A percentile compares a stretch with the other conserved stretches of the same genome.
Conservation (phyloP, 2,797 vertebrate species). For the Falco peregrinus region DNA sequence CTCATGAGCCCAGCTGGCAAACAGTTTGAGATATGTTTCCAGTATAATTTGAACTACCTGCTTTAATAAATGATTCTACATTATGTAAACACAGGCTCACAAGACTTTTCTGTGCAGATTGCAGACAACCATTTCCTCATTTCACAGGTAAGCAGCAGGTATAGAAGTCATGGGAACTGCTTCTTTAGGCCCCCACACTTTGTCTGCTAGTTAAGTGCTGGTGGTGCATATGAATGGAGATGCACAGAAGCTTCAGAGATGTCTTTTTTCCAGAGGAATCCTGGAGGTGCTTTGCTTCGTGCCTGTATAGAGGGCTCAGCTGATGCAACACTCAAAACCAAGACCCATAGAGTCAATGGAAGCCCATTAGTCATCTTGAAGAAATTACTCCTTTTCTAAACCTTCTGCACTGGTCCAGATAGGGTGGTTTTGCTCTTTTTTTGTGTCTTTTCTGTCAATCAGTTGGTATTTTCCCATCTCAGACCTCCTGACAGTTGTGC, state of each 20-base stretch:
- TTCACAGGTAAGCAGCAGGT: background rate
- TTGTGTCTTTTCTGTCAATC: background rate
- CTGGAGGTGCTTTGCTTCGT: background rate
- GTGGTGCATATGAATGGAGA: background rate
- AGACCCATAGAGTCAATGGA: background rate
- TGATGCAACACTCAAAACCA: background rate
- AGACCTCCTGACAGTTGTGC: background rate
- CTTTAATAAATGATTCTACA: background rate
- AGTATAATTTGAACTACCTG: background rate
- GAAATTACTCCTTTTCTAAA: background rate
- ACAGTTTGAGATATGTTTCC: background rate
- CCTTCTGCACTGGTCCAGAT: background rate
- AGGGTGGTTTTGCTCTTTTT: background rate
- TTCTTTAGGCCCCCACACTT: background rate
- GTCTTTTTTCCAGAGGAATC: background rate
- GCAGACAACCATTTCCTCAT: background rate
- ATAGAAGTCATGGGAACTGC: background rate
- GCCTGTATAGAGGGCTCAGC: background rate
- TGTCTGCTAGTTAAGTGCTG: background rate
- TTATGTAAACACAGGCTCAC: background rate
- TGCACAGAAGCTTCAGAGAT: background rate
- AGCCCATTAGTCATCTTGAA: background rate
- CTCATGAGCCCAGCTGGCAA: background rate
- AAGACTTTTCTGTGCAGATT: background rate
- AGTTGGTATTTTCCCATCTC: background rate